These are phyloP conservation scores for Psittacara wagleri DNA, from an alignment of 2,113 vertebrate genomes.

Conservation along the genomic window DNA sequence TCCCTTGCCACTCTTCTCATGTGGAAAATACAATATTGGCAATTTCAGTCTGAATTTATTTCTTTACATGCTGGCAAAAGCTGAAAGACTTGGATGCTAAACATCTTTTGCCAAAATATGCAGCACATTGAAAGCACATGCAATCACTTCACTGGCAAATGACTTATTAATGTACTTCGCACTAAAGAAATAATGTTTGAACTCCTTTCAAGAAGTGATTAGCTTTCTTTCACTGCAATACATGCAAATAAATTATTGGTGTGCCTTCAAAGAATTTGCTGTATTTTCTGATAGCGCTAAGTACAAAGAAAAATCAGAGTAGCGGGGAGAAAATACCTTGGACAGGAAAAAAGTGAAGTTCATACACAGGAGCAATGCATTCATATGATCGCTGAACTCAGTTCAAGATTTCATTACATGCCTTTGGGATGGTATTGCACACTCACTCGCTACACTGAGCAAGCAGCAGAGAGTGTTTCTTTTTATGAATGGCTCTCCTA, in stretches of 20 bases:
- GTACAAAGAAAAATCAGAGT: not conserved
- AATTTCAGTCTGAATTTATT: slow-evolving; percentile 4
- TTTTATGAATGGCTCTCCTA: not conserved
- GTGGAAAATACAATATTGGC: slow-evolving; percentile 6
- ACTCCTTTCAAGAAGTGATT: not conserved
- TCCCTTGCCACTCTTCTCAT: not conserved
- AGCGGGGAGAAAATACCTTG: not conserved
- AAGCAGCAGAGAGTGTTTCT: not conserved
- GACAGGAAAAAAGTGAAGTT: not conserved
- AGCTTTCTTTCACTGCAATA: not conserved
- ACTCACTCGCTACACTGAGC: not conserved
- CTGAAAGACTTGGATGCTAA: slow-evolving; percentile 23
- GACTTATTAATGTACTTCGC: not conserved
- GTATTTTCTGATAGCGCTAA: not conserved
- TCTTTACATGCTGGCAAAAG: slow-evolving; percentile 1
- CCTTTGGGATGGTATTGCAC: not conserved
- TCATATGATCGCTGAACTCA: not conserved
- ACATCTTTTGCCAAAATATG: slow-evolving; percentile 29
- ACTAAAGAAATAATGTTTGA: not conserved
- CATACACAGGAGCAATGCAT: not conserved
- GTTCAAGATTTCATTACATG: not conserved
- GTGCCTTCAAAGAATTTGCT: not conserved
- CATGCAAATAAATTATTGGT: not conserved
- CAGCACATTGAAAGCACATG: not conserved
- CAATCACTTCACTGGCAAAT: not conserved